These are phyloP conservation scores for Eueremaeus valkanovi DNA, from an alignment of 2,888 invertebrate genomes.

Conservation along the genomic window DNA sequence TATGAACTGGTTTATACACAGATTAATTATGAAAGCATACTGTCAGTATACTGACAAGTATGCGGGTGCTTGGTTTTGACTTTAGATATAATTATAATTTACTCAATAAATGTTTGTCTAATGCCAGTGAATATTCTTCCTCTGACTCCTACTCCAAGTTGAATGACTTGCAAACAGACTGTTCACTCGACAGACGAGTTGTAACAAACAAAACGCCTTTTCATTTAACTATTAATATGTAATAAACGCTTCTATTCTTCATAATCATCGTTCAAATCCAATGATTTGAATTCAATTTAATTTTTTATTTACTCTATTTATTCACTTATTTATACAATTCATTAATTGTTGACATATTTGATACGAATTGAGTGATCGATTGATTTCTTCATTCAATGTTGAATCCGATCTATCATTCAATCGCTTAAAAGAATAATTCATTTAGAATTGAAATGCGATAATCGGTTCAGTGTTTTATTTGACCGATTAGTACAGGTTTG, in stretches of 20 bases:
- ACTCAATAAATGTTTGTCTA: slow-evolving; percentile 3
- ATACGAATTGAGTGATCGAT: not conserved
- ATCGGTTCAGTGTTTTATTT: too few species aligned
- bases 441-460: too few species aligned
- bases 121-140: not conserved
- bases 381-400: not conserved
- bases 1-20: too few species aligned
- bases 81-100: too few species aligned
- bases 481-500: too few species aligned
- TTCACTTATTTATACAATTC: not conserved
- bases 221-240: too few species aligned
- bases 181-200: not conserved
- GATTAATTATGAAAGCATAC: too few species aligned
- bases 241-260: not conserved
- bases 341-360: slow-evolving; percentile 1
- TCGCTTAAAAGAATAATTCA: too few species aligned
- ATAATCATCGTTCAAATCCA: not conserved
- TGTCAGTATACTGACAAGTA: too few species aligned
- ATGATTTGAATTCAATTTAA: not conserved
- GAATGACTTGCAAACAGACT: slow-evolving; percentile 2
- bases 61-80: too few species aligned
- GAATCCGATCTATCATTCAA: not conserved
- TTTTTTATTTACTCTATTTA: not conserved
- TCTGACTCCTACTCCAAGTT: not conserved
- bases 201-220: too few species aligned